Base-by-base conservation (phyloP, 2,797 vertebrate species). In the Pseudopleuronectes americanus region DNA sequence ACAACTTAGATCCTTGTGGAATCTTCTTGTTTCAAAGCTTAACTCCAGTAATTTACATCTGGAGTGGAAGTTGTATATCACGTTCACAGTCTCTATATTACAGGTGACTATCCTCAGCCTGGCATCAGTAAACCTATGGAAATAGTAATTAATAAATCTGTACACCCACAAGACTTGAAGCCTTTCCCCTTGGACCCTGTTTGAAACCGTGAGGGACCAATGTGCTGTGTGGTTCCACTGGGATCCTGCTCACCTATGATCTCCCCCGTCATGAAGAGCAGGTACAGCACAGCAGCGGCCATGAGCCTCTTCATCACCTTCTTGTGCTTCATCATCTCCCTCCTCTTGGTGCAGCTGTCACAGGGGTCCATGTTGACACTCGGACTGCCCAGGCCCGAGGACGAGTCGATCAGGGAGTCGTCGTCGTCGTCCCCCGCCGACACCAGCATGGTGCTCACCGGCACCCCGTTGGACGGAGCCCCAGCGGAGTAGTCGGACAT, bases 221-320 rank as follows among this genome's bases (percentile, higher is more conserved):
- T 13, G 6, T 47, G 8, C 8, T 19, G 8, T 4, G 31, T 33
- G 31, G 31, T 43, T 6, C 41, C 12, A 14, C 41, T 43, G 9
- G 12, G 12, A 13, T 43, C 41, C 41, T 17, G 41, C 95, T 96
- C 93, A 99, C 98, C 98, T 78, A 98, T 77, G 19, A 99, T 95
- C 85, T 99, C 98, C 4, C 95, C 97, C 0, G 93, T 89, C 96
- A 99, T 99, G 84, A 99, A 99, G 26, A 98, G 90, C 16, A 97
- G 92, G 80, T 99, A 99, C 1, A 99, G 95, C 22, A 94, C 6
- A 0, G 96, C 96, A 0, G 97, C 98, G 0, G 95, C 57, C 48
- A 84, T 72, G 13, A 99, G 88, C 57, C 93, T 95, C 88, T 92
- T 96, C 92, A 96, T 97, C 87, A 96, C 96, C 64, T 60, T 93